Evolutionary conservation across 2,888 invertebrate species (phyloP).

Genomic region (Monopis laevigella): DNA sequence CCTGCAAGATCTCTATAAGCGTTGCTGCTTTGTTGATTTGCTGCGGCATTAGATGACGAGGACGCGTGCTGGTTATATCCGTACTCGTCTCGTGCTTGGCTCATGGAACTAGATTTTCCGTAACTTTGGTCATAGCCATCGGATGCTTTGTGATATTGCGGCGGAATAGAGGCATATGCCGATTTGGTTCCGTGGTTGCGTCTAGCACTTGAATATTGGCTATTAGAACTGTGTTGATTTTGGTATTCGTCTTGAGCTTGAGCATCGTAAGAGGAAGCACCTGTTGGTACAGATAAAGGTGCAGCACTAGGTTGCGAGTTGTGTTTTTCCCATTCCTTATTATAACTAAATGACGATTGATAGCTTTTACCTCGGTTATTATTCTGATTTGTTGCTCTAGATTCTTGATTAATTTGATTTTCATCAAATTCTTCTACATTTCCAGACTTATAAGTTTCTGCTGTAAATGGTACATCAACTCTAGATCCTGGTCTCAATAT

Average conservation of each 20-base stretch:
- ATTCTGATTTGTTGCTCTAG: constrained; percentile 28
- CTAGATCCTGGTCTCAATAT: constrained; percentile 41
- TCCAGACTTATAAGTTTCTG: constrained; percentile 30
- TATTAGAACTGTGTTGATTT: neutral
- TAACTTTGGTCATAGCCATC: too few species aligned
- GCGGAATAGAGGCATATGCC: neutral
- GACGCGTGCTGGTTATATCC: neutral
- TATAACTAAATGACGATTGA: constrained; percentile 50
- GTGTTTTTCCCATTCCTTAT: constrained; percentile 57
- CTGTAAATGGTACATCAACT: constrained; percentile 39
- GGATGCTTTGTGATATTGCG: too few species aligned
- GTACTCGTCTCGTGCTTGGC: constrained; percentile 5
- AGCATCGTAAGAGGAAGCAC: neutral
- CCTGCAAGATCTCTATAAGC: neutral
- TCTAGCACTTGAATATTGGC: neutral
- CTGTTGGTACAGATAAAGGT: constrained; percentile 18
- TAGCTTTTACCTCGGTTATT: constrained; percentile 32
- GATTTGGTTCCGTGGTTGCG: neutral
- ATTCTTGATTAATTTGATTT: constrained; percentile 33
- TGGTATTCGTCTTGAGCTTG: neutral
- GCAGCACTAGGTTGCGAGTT: constrained; percentile 30
- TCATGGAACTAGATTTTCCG: neutral
- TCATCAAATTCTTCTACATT: constrained; percentile 26
- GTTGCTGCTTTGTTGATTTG: neutral
- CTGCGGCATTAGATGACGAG: neutral